Evolutionary conservation across 2,113 vertebrate genomes (phyloP), one percentile per base, ranked within the genome.

Genomic region (Polypterus senegalus): DNA sequence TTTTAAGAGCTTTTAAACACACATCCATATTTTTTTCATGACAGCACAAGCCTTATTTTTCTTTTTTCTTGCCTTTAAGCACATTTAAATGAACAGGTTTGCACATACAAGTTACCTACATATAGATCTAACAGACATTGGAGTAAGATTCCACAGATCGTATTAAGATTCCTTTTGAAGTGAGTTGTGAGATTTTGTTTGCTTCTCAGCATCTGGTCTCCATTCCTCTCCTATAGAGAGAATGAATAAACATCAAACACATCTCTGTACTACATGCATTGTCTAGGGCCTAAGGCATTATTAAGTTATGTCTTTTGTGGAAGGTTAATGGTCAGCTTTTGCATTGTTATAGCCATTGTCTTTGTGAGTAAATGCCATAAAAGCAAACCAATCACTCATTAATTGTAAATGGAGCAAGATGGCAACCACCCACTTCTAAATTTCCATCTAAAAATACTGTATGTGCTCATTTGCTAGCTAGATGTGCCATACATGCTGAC

Each of bases 171-270:
- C 68, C 48, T 68, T 27, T 58, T 63, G 60, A 71, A 62, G 70
- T 74, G 73, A 71, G 75, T 73, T 80, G 76, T 81, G 75, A 80
- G 81, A 77, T 80, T 73, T 68, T 73, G 77, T 74, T 77, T 80
- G 75, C 82, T 78, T 80, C 70, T 83, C 75, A 69, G 78, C 85
- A 87, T 86, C 81, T 86, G 85, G 80, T 74, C 77, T 76, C 74
- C 77, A 86, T 87, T 87, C 84, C 78, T 79, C 81, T 76, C 76
- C 67, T 65, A 56, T 77, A 73, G 81, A 74, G 70, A 77, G 74
- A 66, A 69, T 73, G 64, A 71, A 76, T 68, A 78, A 66, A 76
- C 73, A 79, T 79, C 66, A 11, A 74, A 76, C 72, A 74, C 83
- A 81, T 85, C 74, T 87, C 83, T 84, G 73, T 59, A 66, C 69